Evolutionary conservation across 1,140 invertebrate species (phyloP), one percentile per base, ranked within the genome.

Genomic region (Drosophila arizonae): DNA sequence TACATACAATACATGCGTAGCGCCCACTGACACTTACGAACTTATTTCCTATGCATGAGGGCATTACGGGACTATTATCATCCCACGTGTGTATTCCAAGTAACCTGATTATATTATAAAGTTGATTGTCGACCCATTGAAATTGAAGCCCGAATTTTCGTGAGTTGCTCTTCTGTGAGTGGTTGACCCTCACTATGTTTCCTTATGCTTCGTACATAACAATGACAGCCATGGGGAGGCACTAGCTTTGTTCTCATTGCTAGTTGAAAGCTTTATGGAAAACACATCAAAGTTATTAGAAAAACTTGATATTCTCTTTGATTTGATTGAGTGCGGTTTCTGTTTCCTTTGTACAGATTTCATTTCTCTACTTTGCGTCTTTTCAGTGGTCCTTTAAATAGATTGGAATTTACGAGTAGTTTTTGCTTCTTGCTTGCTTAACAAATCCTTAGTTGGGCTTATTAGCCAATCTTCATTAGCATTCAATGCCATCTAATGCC

Each of bases 181-280:
- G 33, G 33, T 33, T 8, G 8, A 84, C 79, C 84, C 79, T 72
- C 73, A 85, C 79, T 70, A 17, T n/a, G 71, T 57, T 62, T 9
- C 8, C 8, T 56, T 43, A 69, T 75, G 71, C 54, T 60, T 65
- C 66, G 73, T 68, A 71, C 50, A 80, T 77, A 80, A 84, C 74
- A 85, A 85, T 71, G 70, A 69, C 69, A 77, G 72, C 64, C 60
- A 52, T 76, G 65, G 61, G 48, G 21, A 51, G 8, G 33, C 33
- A 36, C 2, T 1, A 6, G 8, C 6, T 1, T 79, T 65, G 65
- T 67, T 79, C 68, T 69, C 76, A 81, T 65, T 81, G 79, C 75
- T 78, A 87, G 74, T 67, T 78, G 43, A 28, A 30, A 30, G 28
- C 28, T 62, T 68, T 60, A 58, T 43, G 57, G 30, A 24, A 24